A percentile compares a stretch with the other conserved stretches of the same genome.
Conservation (phyloP, 1,140 invertebrate genomes). For the Portunus trituberculatus region DNA sequence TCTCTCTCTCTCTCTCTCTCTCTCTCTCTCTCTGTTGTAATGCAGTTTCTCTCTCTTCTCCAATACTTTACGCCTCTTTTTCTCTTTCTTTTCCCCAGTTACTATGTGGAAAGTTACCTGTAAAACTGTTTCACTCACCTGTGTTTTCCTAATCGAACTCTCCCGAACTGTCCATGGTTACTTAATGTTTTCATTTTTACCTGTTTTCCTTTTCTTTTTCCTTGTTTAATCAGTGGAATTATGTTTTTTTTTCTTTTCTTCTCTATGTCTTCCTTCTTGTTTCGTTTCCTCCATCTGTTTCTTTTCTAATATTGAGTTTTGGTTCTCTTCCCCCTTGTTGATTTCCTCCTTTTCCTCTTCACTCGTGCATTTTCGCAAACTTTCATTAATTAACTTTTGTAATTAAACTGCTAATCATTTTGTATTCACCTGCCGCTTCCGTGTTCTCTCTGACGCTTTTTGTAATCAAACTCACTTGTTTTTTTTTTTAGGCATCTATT, state of each 20-base stretch:
- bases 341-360: background rate
- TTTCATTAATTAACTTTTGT: background rate
- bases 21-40: conserved; percentile 29
- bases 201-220: background rate
- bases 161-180: background rate
- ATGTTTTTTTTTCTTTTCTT: background rate
- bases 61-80: background rate
- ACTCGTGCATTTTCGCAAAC: background rate
- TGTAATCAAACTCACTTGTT: background rate
- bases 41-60: background rate
- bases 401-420: background rate
- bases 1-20: conserved; percentile 36
- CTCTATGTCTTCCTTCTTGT: background rate
- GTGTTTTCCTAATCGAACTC: background rate
- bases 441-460: background rate
- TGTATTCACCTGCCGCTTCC: background rate
- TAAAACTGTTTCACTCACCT: background rate
- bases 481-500: background rate
- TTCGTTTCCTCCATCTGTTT: background rate
- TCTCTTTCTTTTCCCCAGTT: background rate
- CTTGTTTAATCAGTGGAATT: background rate
- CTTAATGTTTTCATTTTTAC: background rate
- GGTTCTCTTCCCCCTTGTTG: background rate
- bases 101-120: background rate
- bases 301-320: background rate